These are phyloP conservation scores for Neopipo cinnamomea DNA, from an alignment of 2,113 vertebrate genomes.

Conservation along the genomic window DNA sequence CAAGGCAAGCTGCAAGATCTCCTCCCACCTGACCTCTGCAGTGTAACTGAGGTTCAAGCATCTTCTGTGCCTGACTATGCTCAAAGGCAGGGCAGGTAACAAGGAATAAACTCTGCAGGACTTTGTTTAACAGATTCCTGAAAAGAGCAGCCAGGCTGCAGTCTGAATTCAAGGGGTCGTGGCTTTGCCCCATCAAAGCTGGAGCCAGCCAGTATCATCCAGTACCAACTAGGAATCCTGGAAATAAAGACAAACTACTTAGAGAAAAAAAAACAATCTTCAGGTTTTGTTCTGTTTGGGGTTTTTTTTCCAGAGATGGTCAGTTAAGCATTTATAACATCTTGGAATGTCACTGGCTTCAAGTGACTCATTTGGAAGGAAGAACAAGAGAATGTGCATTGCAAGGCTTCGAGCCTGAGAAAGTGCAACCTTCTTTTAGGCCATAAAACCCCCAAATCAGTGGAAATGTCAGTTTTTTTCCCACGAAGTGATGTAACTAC, in stretches of 20 bases:
- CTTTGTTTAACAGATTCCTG: background rate
- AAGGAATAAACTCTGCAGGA: background rate
- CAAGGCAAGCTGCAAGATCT: background rate
- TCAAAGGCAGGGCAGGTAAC: background rate
- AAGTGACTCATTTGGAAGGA: background rate
- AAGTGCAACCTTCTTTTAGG: background rate
- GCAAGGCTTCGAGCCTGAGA: background rate
- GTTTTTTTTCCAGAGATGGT: background rate
- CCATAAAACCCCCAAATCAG: background rate
- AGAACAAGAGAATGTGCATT: background rate
- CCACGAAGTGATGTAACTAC: background rate
- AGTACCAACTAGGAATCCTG: background rate
- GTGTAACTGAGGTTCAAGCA: background rate
- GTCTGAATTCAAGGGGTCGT: fast-evolving
- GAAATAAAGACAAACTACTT: background rate
- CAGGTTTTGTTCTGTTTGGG: background rate
- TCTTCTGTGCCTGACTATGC: background rate
- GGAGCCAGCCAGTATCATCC: background rate
- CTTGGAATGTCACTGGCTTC: background rate
- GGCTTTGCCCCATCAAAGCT: background rate
- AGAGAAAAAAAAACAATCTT: background rate
- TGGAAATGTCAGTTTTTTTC: background rate
- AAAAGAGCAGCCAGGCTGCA: background rate
- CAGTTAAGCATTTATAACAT: background rate
- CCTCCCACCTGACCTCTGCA: background rate